Percentiles rank a stretch among this genome's conserved stretches.
These are phyloP conservation scores for Lethenteron camtschaticum DNA, from an alignment of 2,113 vertebrate genomes.

Conservation along the genomic window DNA sequence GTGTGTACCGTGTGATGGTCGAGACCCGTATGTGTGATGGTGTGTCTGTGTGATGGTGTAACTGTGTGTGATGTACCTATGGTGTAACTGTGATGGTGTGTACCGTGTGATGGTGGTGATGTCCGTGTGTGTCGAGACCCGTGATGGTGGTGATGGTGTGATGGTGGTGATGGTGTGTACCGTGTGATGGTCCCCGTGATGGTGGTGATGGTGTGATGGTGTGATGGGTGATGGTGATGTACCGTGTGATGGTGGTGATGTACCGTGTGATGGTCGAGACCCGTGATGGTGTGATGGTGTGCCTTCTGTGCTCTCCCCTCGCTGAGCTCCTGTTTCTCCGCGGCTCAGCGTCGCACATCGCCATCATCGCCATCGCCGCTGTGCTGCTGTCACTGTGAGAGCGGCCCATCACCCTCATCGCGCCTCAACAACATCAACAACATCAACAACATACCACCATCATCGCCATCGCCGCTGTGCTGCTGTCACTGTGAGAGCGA, in stretches of 20 bases:
- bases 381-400: conserved; percentile 27
- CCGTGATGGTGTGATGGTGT: conserved; percentile 44
- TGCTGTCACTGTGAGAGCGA: conserved; percentile 29
- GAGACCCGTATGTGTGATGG: too few species aligned
- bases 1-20: too few species aligned
- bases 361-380: conserved; percentile 12
- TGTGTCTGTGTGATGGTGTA: too few species aligned
- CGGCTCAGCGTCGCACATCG: conserved; percentile 10
- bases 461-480: conserved; percentile 14
- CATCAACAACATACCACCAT: not conserved
- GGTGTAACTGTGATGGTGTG: too few species aligned
- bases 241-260: conserved; percentile 3
- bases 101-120: too few species aligned
- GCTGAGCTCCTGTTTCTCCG: conserved; percentile 24
- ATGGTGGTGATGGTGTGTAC: too few species aligned
- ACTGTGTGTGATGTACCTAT: too few species aligned
- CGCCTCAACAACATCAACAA: not conserved
- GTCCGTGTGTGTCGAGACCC: too few species aligned
- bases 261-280: conserved; percentile 66
- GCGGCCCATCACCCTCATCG: conserved; percentile 21
- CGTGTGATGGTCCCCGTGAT: too few species aligned
- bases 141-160: too few species aligned
- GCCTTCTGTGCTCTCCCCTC: conserved; percentile 47
- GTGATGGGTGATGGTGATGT: too few species aligned
- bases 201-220: too few species aligned